Percentiles rank a stretch among this genome's conserved stretches.
These are phyloP conservation scores for Darevskia mixta DNA, from an alignment of 2,797 vertebrate species.

Conservation along the genomic window DNA sequence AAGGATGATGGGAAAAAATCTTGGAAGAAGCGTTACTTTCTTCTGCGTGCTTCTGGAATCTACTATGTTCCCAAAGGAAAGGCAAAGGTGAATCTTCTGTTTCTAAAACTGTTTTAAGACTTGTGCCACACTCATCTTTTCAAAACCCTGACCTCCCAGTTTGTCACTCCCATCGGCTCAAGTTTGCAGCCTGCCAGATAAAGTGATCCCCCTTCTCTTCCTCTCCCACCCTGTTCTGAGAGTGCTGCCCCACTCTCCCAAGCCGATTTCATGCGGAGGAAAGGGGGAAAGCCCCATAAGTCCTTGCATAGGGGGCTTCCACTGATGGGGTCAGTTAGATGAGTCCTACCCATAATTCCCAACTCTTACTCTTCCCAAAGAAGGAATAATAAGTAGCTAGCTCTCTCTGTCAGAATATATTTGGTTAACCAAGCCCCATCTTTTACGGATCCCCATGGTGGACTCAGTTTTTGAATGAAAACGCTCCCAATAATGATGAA, in stretches of 20 bases:
- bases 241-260: no score
- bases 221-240: no score
- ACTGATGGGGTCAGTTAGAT: no score
- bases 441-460: no score
- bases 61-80: constrained; percentile 98
- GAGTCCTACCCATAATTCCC: no score
- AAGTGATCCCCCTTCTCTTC: no score
- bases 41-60: constrained; percentile 94
- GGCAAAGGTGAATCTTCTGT: constrained; percentile 81
- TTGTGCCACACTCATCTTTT: neutral
- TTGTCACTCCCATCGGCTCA: no score
- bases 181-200: no score
- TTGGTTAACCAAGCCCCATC: neutral
- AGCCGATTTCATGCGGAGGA: no score
- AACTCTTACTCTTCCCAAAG: neutral
- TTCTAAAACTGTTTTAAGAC: neutral
- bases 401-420: neutral
- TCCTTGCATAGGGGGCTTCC: no score
- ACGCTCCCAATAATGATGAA: neutral
- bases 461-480: neutral
- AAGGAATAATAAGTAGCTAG: neutral
- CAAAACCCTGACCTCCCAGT: neutral
- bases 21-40: constrained; percentile 99
- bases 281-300: no score
- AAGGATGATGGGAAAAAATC: constrained; percentile 99